Evolutionary conservation across 2,888 invertebrate genomes (phyloP), one percentile per base, ranked within the genome.

Genomic region (Cheilosia variabilis): DNA sequence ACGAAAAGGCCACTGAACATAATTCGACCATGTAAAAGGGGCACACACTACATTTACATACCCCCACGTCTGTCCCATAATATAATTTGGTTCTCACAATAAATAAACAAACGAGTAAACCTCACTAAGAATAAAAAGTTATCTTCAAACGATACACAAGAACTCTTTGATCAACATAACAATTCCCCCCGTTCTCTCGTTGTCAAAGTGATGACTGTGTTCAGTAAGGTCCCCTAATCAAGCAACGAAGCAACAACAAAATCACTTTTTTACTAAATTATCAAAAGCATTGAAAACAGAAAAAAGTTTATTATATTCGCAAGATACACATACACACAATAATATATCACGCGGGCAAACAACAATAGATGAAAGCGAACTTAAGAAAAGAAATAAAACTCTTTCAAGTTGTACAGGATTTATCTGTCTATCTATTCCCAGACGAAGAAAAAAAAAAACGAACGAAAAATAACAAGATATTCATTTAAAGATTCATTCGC

Each of bases 181-280:
- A 53, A 68, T 63, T 75, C 41, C 58, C 69, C 75, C 13, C 37
- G 13, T 13, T 13, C 37, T 13, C 0, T 3, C 4, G 71, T 79
- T 84, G 84, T 84, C 84, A 84, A 79, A 80, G 84, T 84, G 80
- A 84, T 80, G 84, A 80, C 75, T 80, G 53, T 60, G 53, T 66
- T 75, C 50, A 60, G 65, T 65, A 62, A 66, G 65, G 79, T 75
- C 69, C 71, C 63, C 75, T 69, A 53, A 79, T 79, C 83, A 79
- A 75, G 79, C 73, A 79, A 50, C 58, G 34, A 68, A 47, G 37
- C 47, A 69, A 43, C 43, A 37, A 22, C 55, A 72, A 72, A 34
- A 47, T 4, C 15, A 22, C 22, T 52, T 69, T 69, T 77, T 43
- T 37, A 80, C 79, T 65, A 83, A 78, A 69, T 52, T 73, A 83